These are phyloP conservation scores for Euspilapteryx auroguttella DNA, from an alignment of 2,888 invertebrate species.

Conservation along the genomic window DNA sequence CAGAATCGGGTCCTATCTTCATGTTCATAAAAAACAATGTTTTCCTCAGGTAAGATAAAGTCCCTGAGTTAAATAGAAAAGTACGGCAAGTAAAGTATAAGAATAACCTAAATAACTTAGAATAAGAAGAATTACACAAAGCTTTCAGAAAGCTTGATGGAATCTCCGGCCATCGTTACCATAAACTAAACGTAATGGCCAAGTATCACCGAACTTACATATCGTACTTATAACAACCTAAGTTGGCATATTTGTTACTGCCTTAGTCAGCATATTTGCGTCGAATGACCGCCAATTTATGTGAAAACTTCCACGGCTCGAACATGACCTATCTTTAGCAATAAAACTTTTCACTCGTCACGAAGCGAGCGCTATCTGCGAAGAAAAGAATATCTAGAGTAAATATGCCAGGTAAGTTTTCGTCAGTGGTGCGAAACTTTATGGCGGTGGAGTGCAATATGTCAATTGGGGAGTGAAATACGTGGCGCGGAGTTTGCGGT, in stretches of 20 bases:
- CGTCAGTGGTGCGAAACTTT: slow-evolving; percentile 30
- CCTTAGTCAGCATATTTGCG: slow-evolving; percentile 60
- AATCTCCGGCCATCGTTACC: slow-evolving; percentile 55
- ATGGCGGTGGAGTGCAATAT: slow-evolving; percentile 38
- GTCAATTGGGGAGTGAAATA: slow-evolving; percentile 58
- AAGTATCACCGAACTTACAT: slow-evolving; percentile 60
- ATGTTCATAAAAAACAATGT: no score
- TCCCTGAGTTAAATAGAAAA: no score
- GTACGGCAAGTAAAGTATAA: no score
- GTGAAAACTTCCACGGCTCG: slow-evolving; percentile 53
- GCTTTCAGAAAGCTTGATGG: slow-evolving; percentile 57
- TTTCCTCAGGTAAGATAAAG: no score
- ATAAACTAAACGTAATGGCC: slow-evolving; percentile 50
- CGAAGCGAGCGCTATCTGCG: slow-evolving; percentile 26
- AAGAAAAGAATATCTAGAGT: slow-evolving; percentile 39
- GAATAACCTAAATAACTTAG: slow-evolving; percentile 23
- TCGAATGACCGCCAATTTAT: slow-evolving; percentile 62
- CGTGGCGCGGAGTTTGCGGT: slow-evolving; percentile 28
- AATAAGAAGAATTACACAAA: slow-evolving; percentile 46
- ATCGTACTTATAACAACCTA: slow-evolving; percentile 59
- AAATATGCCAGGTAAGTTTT: slow-evolving; percentile 57
- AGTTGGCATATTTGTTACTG: slow-evolving; percentile 61
- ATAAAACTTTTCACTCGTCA: slow-evolving; percentile 58
- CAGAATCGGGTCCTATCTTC: no score
- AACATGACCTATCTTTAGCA: slow-evolving; percentile 52